Conservation (phyloP, 2,888 invertebrate species). For the Laspeyria flexula region DNA sequence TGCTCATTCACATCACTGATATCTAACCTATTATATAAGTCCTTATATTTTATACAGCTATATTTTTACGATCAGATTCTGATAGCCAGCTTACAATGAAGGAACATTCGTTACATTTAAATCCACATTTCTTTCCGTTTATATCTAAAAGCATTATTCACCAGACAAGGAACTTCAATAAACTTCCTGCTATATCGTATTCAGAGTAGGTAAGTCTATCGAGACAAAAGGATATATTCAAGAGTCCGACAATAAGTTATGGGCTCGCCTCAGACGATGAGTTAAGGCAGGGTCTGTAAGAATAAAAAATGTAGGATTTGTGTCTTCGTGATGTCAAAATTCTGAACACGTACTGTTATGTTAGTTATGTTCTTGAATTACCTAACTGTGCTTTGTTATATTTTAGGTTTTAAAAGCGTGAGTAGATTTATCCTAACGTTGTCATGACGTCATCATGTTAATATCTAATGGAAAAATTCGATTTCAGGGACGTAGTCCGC, state of each 20-base stretch:
- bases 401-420: too few relatives aligned
- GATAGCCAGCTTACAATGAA: too few relatives aligned
- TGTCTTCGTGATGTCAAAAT: slow-evolving; percentile 25
- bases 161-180: slow-evolving; percentile 26
- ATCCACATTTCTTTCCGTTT: neutral
- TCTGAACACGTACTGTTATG: slow-evolving; percentile 20
- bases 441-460: too few relatives aligned
- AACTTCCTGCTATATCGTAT: slow-evolving; percentile 32
- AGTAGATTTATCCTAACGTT: too few relatives aligned
- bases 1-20: too few relatives aligned
- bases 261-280: slow-evolving; percentile 35
- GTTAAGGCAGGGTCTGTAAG: slow-evolving; percentile 29
- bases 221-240: slow-evolving; percentile 35
- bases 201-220: slow-evolving; percentile 35
- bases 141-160: slow-evolving; percentile 24
- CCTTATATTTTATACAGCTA: too few relatives aligned
- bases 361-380: too few relatives aligned
- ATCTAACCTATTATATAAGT: too few relatives aligned
- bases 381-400: too few relatives aligned
- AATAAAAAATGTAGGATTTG: slow-evolving; percentile 37
- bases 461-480: too few relatives aligned
- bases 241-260: slow-evolving; percentile 37
- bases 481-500: too few relatives aligned
- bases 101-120: neutral
- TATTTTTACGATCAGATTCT: too few relatives aligned